Evolutionary conservation across 2,113 vertebrate genomes (phyloP).

Genomic region (Zingel zingel): DNA sequence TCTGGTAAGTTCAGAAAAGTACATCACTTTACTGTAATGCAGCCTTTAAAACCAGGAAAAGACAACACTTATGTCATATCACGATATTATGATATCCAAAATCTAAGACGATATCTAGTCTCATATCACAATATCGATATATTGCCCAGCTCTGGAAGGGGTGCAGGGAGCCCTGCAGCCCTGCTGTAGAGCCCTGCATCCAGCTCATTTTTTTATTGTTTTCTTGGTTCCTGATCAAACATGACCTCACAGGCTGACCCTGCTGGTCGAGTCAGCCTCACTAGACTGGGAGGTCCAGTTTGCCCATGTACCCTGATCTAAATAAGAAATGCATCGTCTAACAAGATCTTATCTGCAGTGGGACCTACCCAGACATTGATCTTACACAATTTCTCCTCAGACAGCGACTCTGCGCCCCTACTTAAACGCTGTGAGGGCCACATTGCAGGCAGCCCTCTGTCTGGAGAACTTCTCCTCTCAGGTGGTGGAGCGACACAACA

Average conservation of each 20-base stretch:
- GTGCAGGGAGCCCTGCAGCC: too few species aligned
- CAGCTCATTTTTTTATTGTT: not conserved
- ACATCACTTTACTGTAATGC: too few species aligned
- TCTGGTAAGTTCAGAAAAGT: too few species aligned
- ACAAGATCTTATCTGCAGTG: not conserved
- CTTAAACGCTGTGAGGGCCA: slow-evolving; percentile 96
- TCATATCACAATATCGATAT: too few species aligned
- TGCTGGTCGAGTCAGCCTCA: not conserved
- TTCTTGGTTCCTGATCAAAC: slow-evolving; percentile 3
- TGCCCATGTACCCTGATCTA: not conserved
- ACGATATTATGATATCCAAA: too few species aligned
- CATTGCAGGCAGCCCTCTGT: slow-evolving; percentile 96
- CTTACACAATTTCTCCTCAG: slow-evolving; percentile 70
- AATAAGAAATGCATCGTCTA: not conserved
- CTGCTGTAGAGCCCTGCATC: too few species aligned
- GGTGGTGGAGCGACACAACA: slow-evolving; percentile 98
- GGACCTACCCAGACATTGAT: not conserved
- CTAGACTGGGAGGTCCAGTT: not conserved
- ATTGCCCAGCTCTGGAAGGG: too few species aligned
- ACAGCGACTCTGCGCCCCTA: slow-evolving; percentile 98
- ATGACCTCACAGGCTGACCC: slow-evolving; percentile 17
- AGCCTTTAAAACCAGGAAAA: too few species aligned
- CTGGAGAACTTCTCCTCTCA: slow-evolving; percentile 99
- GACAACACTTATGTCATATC: too few species aligned
- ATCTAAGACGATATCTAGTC: too few species aligned